phyloP scores from a whole-genome alignment of 2,113 vertebrate species.

The Gnathonemus echidnorhynchus region DNA sequence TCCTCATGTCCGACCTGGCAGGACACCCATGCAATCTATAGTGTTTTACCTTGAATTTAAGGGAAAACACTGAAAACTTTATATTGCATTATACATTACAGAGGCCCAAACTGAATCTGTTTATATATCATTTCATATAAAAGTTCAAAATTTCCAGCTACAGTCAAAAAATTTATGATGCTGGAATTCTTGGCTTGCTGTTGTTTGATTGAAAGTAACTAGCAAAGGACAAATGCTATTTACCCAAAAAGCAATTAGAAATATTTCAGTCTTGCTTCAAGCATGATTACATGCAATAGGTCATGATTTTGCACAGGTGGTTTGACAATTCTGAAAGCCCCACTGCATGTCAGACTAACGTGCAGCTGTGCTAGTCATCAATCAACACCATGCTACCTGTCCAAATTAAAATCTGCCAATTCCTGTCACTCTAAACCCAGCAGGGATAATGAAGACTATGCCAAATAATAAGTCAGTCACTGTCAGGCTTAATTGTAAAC shows the following conservation, averaged over 20 bases:
- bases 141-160: not conserved
- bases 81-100: not conserved
- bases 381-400: not conserved
- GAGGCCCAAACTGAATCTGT: not conserved
- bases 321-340: not conserved
- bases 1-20: not conserved
- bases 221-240: not conserved
- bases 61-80: not conserved
- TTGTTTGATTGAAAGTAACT: not conserved
- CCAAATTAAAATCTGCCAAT: not conserved
- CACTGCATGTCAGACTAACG: not conserved
- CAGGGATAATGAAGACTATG: not conserved
- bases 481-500: not conserved
- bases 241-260: not conserved
- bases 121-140: not conserved
- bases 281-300: not conserved
- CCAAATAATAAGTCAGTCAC: not conserved
- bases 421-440: not conserved
- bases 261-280: slow-evolving; percentile 1
- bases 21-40: not conserved
- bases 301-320: not conserved
- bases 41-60: not conserved
- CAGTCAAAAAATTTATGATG: not conserved
- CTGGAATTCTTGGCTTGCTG: not conserved
- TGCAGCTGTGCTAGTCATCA: not conserved